Conservation (phyloP, 2,888 invertebrate species). For the Rhagophthalmus giganteus region DNA sequence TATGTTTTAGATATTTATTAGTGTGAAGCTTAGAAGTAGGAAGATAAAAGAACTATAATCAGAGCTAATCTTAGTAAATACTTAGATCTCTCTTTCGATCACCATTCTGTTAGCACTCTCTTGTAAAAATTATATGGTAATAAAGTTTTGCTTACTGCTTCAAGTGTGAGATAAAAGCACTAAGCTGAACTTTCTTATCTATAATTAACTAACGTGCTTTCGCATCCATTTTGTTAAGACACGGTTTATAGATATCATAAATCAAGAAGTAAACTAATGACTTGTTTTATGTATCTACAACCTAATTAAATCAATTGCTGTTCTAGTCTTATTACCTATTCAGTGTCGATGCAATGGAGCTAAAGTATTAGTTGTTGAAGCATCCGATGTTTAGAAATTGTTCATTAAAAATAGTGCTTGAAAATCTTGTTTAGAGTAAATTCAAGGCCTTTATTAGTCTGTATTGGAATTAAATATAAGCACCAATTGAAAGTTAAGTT, state of each 20-base stretch:
- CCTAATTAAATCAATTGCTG: conserved; percentile 33
- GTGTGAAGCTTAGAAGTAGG: conserved; percentile 50
- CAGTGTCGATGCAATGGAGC: conserved; percentile 29
- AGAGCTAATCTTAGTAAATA: conserved; percentile 46
- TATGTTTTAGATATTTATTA: conserved; percentile 54
- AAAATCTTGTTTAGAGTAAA: conserved; percentile 19
- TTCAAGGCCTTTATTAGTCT: conserved; percentile 25
- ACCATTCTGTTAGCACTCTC: conserved; percentile 35
- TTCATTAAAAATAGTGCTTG: conserved; percentile 25
- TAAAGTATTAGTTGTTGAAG: conserved; percentile 27
- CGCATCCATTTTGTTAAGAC: conserved; percentile 16
- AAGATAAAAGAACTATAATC: conserved; percentile 40
- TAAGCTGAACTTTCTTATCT: conserved; percentile 10
- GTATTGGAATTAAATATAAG: conserved; percentile 15
- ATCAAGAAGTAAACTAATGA: conserved; percentile 5
- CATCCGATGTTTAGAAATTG: conserved; percentile 21
- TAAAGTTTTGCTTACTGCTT: conserved; percentile 10
- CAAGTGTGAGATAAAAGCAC: conserved; percentile 4
- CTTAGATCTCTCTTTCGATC: conserved; percentile 47
- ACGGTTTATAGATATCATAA: conserved; percentile 22
- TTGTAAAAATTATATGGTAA: conserved; percentile 11
- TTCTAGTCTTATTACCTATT: conserved; percentile 39
- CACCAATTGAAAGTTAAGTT: conserved; percentile 15
- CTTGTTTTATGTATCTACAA: conserved; percentile 39
- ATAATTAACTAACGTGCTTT: conserved; percentile 19